Evolutionary conservation across 37 sponge, comb jelly and placozoan species (phyloP).

Genomic region (Tethya wilhelma): DNA sequence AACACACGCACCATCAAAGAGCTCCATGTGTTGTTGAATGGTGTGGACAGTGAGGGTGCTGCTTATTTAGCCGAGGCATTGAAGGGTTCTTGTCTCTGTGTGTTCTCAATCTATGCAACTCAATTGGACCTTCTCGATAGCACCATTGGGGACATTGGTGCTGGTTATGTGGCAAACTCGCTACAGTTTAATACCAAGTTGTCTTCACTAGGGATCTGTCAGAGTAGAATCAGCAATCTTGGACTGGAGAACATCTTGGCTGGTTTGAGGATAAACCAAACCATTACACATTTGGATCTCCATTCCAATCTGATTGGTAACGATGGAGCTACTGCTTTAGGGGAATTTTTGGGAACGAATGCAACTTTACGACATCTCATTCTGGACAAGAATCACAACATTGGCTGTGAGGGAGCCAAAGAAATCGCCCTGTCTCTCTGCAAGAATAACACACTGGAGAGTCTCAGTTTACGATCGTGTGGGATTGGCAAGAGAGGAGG

Average conservation of each 20-base stretch:
- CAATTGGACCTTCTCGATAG: slow-evolving; percentile 54
- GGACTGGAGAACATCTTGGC: slow-evolving; percentile 14
- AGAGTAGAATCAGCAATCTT: slow-evolving; percentile 24
- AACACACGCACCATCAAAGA: background rate
- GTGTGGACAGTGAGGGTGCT: slow-evolving; percentile 22
- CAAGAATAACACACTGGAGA: slow-evolving; percentile 13
- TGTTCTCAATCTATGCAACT: slow-evolving; percentile 34
- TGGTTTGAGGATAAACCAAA: background rate
- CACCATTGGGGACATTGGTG: slow-evolving; percentile 31
- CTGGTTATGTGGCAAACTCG: slow-evolving; percentile 3
- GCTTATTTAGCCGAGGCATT: slow-evolving; percentile 9
- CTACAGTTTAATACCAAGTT: background rate
- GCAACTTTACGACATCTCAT: slow-evolving; percentile 3
- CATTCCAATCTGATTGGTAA: slow-evolving; percentile 18
- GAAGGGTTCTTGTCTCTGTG: background rate
- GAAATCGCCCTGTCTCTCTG: slow-evolving; percentile 25
- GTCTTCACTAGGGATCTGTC: slow-evolving; percentile 8
- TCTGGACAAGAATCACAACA: slow-evolving; percentile 26
- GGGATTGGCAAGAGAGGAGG: slow-evolving; percentile 23
- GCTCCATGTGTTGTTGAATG: slow-evolving; percentile 29
- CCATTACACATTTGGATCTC: slow-evolving; percentile 13
- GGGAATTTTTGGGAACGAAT: background rate
- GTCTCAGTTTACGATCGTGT: slow-evolving; percentile 31
- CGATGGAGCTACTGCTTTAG: slow-evolving; percentile 14
- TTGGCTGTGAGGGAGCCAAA: slow-evolving; percentile 22